phyloP scores from a whole-genome alignment of 2,888 invertebrate genomes.

The Ypsolopha sequella region DNA sequence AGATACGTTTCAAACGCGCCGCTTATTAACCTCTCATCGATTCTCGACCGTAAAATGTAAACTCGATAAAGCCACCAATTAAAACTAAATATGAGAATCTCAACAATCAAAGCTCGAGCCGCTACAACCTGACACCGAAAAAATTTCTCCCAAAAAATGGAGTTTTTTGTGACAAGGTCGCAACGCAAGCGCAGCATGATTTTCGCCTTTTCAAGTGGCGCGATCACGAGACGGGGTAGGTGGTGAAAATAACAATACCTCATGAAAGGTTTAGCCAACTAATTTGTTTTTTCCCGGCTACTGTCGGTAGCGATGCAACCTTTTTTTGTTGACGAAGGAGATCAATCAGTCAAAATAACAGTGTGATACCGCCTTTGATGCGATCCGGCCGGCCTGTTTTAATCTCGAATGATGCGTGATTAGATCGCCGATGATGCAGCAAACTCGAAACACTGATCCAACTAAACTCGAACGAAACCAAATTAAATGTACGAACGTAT shows the following conservation, averaged over 20 bases:
- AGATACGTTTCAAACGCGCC: slow-evolving; percentile 66
- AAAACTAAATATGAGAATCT: slow-evolving; percentile 71
- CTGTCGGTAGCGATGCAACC: slow-evolving; percentile 67
- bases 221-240: slow-evolving; percentile 49
- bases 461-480: not conserved
- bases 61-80: slow-evolving; percentile 72
- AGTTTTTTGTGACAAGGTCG: slow-evolving; percentile 64
- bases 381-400: slow-evolving; percentile 64
- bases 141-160: slow-evolving; percentile 57
- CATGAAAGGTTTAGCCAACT: slow-evolving; percentile 70
- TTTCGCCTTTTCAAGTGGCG: slow-evolving; percentile 56
- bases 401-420: slow-evolving; percentile 68
- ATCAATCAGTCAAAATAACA: slow-evolving; percentile 72
- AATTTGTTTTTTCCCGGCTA: slow-evolving; percentile 70
- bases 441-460: slow-evolving; percentile 21
- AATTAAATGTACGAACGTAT: slow-evolving; percentile 2
- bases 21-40: slow-evolving; percentile 71
- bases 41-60: slow-evolving; percentile 69
- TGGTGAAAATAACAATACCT: slow-evolving; percentile 68
- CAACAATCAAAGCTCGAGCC: slow-evolving; percentile 67
- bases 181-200: slow-evolving; percentile 50
- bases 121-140: slow-evolving; percentile 63
- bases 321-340: slow-evolving; percentile 57
- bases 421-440: slow-evolving; percentile 68
- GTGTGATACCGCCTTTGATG: slow-evolving; percentile 71